Base-by-base conservation (phyloP, 2,113 vertebrate species). In the Ailuropoda melanoleuca region DNA sequence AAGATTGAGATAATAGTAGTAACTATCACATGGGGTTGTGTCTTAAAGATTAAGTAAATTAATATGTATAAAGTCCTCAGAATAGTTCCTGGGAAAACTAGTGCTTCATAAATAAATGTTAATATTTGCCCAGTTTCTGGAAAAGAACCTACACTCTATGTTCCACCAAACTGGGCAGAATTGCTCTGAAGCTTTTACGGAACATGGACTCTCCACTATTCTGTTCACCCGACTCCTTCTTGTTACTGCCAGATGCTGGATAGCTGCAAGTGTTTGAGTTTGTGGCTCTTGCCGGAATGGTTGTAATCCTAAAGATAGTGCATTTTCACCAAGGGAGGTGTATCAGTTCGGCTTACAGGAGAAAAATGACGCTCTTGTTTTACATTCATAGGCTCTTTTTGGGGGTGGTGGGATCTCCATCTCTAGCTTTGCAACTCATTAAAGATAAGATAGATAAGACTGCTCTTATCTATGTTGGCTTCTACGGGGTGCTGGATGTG, bases 201-300 rank as follows among this genome's bases (percentile, higher is more conserved):
- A 56, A 37, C 23, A 34, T 31, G 21, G 14, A 8, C 2, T 74
- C 5, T 39, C 26, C 39, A 43, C 60, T 0, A 62, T 1, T 0
- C 2, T 56, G 4, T 4, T 62, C 6, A 21, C 19, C 11, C 56
- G 19, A 64, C 26, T 55, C 24, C 43, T 15, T 37, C 8, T 83
- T 55, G 3, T 66, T 43, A 4, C 5, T 60, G 62, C 60, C 15
- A 48, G 7, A 48, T 34, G 19, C 26, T 75, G 37, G 14, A 37
- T 37, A 31, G 23, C 23, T 60, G 4, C 6, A 84, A 50, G 8
- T 58, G 2, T 82, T 50, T 83, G 26, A 37, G 4, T 64, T 31
- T 84, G 8, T 46, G 39, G 4, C 5, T 80, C 12, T 8, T 53
- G 1, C 10, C 15, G 58, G 18, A n/a, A n/a, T 13, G 23, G 6